phyloP scores from a whole-genome alignment of 2,888 invertebrate species.

The Dryococelus australis region DNA sequence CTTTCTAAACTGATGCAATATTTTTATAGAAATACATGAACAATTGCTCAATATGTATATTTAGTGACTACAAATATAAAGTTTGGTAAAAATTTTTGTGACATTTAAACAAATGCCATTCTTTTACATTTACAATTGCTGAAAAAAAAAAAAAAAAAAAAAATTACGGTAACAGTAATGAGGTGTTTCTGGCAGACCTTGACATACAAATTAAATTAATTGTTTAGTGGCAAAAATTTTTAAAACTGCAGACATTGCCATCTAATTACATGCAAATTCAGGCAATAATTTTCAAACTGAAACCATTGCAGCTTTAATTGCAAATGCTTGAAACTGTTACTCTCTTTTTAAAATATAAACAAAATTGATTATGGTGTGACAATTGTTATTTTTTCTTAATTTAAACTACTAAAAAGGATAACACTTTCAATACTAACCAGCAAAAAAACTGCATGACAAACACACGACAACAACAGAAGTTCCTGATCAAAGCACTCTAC shows the following conservation, averaged over 20 bases:
- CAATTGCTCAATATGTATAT: background rate
- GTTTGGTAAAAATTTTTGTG: background rate
- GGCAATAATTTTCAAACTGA: no score
- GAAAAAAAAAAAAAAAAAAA: background rate
- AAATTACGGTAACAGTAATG: background rate
- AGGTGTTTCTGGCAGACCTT: background rate
- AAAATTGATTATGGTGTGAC: no score
- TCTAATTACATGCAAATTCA: background rate
- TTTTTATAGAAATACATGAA: background rate
- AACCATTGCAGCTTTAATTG: no score
- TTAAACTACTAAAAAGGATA: no score
- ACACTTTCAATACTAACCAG: no score
- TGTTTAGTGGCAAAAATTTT: background rate
- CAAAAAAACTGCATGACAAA: no score
- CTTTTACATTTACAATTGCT: background rate
- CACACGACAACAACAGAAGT: no score
- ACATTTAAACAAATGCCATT: background rate
- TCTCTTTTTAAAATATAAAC: no score
- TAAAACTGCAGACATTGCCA: background rate
- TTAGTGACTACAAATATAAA: background rate
- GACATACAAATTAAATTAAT: background rate
- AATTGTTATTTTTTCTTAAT: no score
- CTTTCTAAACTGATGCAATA: background rate
- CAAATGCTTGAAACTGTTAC: no score
- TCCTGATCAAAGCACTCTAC: no score